These are phyloP conservation scores for Lethocerus indicus DNA, from an alignment of 1,140 invertebrate genomes.

Conservation along the genomic window DNA sequence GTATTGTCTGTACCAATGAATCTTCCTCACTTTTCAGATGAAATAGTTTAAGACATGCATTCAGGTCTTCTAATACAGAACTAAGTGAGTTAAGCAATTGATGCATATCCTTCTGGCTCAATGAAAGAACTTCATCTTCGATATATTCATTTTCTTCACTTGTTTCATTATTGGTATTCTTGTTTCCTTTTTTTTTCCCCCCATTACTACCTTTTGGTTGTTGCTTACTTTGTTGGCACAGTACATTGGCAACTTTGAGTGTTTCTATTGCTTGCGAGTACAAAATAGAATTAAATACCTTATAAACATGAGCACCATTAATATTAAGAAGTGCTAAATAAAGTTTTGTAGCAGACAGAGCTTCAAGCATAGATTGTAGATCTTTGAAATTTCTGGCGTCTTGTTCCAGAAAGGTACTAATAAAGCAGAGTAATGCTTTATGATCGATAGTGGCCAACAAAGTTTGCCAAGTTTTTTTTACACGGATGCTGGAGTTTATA, in stretches of 20 bases:
- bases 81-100: slow-evolving; percentile 22
- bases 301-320: slow-evolving; percentile 35
- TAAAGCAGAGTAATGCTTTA: slow-evolving; percentile 28
- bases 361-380: slow-evolving; percentile 23
- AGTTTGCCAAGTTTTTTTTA: slow-evolving; percentile 29
- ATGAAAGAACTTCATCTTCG: too few species aligned
- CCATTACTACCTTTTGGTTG: too few species aligned
- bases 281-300: slow-evolving; percentile 36
- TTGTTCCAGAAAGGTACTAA: slow-evolving; percentile 30
- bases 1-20: slow-evolving; percentile 29
- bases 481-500: slow-evolving; percentile 19
- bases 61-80: slow-evolving; percentile 27
- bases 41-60: slow-evolving; percentile 27
- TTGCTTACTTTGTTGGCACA: slow-evolving; percentile 10
- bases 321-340: slow-evolving; percentile 31
- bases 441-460: slow-evolving; percentile 30
- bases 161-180: slow-evolving; percentile 16
- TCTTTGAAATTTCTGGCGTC: slow-evolving; percentile 25
- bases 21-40: slow-evolving; percentile 29
- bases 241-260: slow-evolving; percentile 24
- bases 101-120: too few species aligned
- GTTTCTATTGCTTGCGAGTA: slow-evolving; percentile 31
- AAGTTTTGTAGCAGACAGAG: slow-evolving; percentile 27
- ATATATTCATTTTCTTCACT: slow-evolving; percentile 20
- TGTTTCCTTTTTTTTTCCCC: slow-evolving; percentile 7